Percentiles rank a stretch among this genome's conserved stretches.
Conservation (phyloP, 2,888 invertebrate species). For the Hydriomena furcata region DNA sequence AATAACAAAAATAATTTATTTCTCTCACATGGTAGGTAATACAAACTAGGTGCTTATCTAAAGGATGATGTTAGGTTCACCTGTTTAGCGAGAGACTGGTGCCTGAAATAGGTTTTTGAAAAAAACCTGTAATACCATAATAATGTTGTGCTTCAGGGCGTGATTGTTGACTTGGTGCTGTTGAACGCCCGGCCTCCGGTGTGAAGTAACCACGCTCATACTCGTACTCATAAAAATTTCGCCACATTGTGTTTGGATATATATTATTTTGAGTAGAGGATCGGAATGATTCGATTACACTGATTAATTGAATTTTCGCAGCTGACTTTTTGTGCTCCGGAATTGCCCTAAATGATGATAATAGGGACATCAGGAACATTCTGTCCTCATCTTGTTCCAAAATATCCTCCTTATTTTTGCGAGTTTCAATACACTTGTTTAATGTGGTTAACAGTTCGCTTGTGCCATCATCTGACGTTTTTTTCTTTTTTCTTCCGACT, state of each 20-base stretch:
- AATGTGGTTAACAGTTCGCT: constrained; percentile 11
- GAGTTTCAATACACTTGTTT: constrained; percentile 27
- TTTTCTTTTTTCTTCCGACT: constrained; percentile 27
- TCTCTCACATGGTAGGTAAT: too few species aligned
- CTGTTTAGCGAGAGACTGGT: too few species aligned
- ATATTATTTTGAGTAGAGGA: constrained; percentile 19
- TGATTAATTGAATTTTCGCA: too few species aligned
- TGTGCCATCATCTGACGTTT: constrained; percentile 26
- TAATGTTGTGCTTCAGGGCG: constrained; percentile 27
- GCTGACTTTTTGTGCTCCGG: constrained; percentile 26
- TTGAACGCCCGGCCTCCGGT: constrained; percentile 21
- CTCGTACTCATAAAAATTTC: constrained; percentile 26
- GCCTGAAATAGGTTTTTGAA: too few species aligned
- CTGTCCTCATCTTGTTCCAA: constrained; percentile 23
- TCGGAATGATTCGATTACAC: constrained; percentile 16
- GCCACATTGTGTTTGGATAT: constrained; percentile 26
- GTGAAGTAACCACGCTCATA: constrained; percentile 27
- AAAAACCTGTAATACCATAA: too few species aligned
- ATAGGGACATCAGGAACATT: constrained; percentile 26
- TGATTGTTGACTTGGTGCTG: constrained; percentile 28
- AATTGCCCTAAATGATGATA: constrained; percentile 23
- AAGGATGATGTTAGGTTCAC: too few species aligned
- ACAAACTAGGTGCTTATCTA: too few species aligned
- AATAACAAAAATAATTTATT: too few species aligned
- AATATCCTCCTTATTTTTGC: constrained; percentile 26